phyloP scores from a whole-genome alignment of 2,888 invertebrate genomes.

The Nysson spinosus region DNA sequence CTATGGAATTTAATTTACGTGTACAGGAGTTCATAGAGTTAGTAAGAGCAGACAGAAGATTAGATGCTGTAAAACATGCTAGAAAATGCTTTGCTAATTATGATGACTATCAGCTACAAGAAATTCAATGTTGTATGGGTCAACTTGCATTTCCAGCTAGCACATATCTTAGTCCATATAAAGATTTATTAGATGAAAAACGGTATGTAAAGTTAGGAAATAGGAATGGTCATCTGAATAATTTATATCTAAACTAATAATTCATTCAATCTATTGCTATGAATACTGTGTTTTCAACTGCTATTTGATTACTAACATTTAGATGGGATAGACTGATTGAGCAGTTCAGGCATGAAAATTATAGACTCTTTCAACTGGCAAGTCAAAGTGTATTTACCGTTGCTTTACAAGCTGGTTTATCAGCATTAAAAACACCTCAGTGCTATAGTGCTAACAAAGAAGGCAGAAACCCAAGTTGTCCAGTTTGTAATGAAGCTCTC shows the following conservation, averaged over 20 bases:
- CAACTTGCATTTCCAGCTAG: constrained; percentile 94
- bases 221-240: background rate
- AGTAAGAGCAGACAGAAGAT: constrained; percentile 89
- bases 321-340: constrained; percentile 91
- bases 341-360: constrained; percentile 96
- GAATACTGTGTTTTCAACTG: too few relatives aligned
- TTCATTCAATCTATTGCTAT: background rate
- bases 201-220: constrained; percentile 74
- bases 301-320: constrained; percentile 1
- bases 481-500: constrained; percentile 93
- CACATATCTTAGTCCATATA: constrained; percentile 84
- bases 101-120: constrained; percentile 90
- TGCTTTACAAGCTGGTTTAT: constrained; percentile 94
- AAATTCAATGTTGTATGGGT: constrained; percentile 97
- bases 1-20: constrained; percentile 95
- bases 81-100: constrained; percentile 93
- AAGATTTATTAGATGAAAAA: constrained; percentile 81
- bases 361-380: constrained; percentile 94
- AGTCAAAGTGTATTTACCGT: constrained; percentile 94
- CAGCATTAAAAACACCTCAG: constrained; percentile 90
- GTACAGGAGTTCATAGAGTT: constrained; percentile 97
- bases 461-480: constrained; percentile 90
- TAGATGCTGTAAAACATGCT: constrained; percentile 97
- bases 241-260: background rate
- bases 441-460: constrained; percentile 83